Base-by-base conservation (phyloP, 2,888 invertebrate genomes). In the Sinotaia quadrata region DNA sequence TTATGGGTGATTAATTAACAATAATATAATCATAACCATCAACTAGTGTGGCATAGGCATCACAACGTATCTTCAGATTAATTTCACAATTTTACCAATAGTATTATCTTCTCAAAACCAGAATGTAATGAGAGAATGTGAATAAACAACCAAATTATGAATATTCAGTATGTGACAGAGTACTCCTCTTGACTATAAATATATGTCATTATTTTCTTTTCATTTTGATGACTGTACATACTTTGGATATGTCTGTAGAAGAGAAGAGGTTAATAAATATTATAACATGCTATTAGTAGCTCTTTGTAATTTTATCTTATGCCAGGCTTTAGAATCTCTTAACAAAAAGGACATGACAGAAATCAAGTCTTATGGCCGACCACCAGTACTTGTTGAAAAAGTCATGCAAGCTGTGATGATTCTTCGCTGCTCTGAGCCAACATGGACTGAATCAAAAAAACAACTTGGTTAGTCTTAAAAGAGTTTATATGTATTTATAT, bases 321-420 rank as follows among this genome's bases (percentile, higher is more conserved):
- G 2, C 12, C 60, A 84, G 82, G 87, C 87, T 54, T 65, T 87
- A 68, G 86, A 87, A 62, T 81, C 85, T 8, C 76, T 86, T 59
- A 86, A 85, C 78, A 86, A 87, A 73, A 86, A 86, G 68, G 87
- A 86, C 84, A 92, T 96, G 67, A 93, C 94, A 47, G 96, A 96
- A 90, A 94, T 96, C 70, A 95, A 95, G 86, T 95, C 95, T 0
- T 96, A 96, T 86, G 93, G 93, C 0, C 92, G 93, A 71, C 96
- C 96, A 0, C 96, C 96, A 2, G 90, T 92, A 67, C 93, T 95
- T 86, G 95, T 96, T 0, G 94, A 95, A 88, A 94, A 94, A 91
- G 88, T 88, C 27, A 91, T 96, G 92, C 95, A 96, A 88, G 95
- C 95, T 18, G 95, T 96, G 0, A 93, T 95, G 90, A 95, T 95